Evolutionary conservation across 2,797 vertebrate species (phyloP).

Genomic region (Poecilia picta): DNA sequence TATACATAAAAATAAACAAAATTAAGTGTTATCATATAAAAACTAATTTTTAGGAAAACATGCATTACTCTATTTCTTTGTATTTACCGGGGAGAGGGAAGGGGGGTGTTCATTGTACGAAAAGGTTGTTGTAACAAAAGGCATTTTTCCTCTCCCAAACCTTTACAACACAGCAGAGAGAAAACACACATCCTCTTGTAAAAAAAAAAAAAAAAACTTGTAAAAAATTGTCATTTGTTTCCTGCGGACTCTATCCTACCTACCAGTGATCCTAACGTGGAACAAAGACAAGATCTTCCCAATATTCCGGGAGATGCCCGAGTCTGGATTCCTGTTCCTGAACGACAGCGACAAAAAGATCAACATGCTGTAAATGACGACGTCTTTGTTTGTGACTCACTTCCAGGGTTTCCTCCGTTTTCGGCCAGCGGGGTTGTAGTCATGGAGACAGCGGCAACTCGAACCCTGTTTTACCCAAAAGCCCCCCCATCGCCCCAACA

Average conservation of each 20-base stretch:
- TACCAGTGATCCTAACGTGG: constrained; percentile 18
- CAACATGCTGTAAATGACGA: not conserved
- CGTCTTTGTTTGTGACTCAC: constrained; percentile 37
- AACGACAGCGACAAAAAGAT: not conserved
- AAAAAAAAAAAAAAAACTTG: constrained; percentile 4
- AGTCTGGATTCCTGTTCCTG: constrained; percentile 34
- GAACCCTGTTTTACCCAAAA: constrained; percentile 45
- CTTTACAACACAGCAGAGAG: constrained; percentile 59
- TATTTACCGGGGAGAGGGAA: constrained; percentile 87
- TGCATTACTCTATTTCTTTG: constrained; percentile 88
- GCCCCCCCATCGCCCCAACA: not conserved
- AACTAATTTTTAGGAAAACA: constrained; percentile 87
- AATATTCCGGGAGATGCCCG: constrained; percentile 71
- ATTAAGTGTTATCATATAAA: constrained; percentile 87
- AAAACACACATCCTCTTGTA: not conserved
- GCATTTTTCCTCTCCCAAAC: constrained; percentile 75
- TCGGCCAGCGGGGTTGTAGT: constrained; percentile 23
- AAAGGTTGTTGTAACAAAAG: constrained; percentile 81
- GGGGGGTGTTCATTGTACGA: constrained; percentile 69
- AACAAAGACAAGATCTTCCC: constrained; percentile 79
- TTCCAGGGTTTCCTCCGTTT: constrained; percentile 39
- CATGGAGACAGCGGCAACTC: not conserved
- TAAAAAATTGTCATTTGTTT: constrained; percentile 2
- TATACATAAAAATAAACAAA: constrained; percentile 89
- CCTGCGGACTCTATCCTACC: constrained; percentile 14